Percentiles rank a stretch among this genome's conserved stretches.
phyloP scores from a whole-genome alignment of 2,797 vertebrate species.

The Erethizon dorsatum region DNA sequence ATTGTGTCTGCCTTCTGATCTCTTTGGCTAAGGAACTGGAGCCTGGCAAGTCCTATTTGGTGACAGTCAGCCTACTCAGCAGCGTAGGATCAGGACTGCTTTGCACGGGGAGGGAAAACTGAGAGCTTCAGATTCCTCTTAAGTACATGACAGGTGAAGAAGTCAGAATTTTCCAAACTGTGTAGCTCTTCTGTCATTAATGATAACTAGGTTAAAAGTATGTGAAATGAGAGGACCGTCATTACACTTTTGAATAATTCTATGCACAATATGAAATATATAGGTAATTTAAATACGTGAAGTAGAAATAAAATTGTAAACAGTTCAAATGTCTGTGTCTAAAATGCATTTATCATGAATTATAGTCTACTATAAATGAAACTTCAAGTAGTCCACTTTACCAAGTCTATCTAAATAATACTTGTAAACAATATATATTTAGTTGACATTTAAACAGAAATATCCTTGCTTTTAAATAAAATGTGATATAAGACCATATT shows the following conservation, averaged over 20 bases:
- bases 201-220: background rate
- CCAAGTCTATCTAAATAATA: constrained; percentile 61
- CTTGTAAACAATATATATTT: constrained; percentile 68
- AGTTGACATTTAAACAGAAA: constrained; percentile 75
- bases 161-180: background rate
- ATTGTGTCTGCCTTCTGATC: background rate
- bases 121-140: background rate
- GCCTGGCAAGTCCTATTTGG: background rate
- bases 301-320: constrained; percentile 58
- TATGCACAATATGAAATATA: constrained; percentile 12
- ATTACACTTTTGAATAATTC: background rate
- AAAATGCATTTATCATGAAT: constrained; percentile 46
- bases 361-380: constrained; percentile 33
- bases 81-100: background rate
- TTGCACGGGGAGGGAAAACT: background rate
- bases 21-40: background rate
- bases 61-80: background rate
- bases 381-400: constrained; percentile 14
- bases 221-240: background rate
- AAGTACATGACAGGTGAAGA: background rate
- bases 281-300: constrained; percentile 51
- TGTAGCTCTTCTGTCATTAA: background rate
- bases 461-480: constrained; percentile 65
- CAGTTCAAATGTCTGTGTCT: constrained; percentile 33
- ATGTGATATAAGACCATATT: constrained; percentile 53